These are phyloP conservation scores for Archips crataeganus DNA, from an alignment of 2,888 invertebrate species.

Conservation along the genomic window DNA sequence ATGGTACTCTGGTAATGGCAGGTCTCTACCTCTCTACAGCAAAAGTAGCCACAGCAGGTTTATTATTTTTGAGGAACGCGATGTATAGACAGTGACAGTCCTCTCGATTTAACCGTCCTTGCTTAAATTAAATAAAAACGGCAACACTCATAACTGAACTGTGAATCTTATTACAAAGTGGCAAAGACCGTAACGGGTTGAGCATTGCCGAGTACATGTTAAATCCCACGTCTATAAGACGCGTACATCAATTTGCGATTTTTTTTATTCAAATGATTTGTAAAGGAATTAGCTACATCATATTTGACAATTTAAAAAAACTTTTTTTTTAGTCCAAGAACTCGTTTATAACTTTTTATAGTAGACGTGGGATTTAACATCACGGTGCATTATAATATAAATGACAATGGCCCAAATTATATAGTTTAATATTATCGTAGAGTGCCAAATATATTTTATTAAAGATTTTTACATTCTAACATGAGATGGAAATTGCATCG, in stretches of 20 bases:
- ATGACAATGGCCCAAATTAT: conserved; percentile 31
- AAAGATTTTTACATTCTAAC: conserved; percentile 42
- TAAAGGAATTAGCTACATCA: no score
- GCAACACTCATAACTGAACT: neutral
- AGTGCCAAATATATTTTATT: conserved; percentile 37
- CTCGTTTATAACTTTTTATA: neutral
- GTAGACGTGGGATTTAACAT: neutral
- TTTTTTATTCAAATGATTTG: no score
- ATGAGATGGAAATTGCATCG: conserved; percentile 37
- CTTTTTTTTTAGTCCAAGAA: no score
- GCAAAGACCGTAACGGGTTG: neutral
- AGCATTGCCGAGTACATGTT: neutral
- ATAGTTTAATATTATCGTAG: conserved; percentile 30
- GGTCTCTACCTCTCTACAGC: no score
- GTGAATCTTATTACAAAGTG: neutral
- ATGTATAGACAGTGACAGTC: no score
- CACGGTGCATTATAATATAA: neutral
- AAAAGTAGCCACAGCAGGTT: no score
- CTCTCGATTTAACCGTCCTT: no score
- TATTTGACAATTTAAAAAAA: no score
- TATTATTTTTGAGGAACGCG: no score
- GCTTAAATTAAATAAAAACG: neutral
- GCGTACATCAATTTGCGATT: no score
- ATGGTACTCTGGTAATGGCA: no score
- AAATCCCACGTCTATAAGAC: neutral